Percentiles rank a stretch among this genome's conserved stretches.
These are phyloP conservation scores for Spodoptera exigua DNA, from an alignment of 2,888 invertebrate genomes.

Conservation along the genomic window DNA sequence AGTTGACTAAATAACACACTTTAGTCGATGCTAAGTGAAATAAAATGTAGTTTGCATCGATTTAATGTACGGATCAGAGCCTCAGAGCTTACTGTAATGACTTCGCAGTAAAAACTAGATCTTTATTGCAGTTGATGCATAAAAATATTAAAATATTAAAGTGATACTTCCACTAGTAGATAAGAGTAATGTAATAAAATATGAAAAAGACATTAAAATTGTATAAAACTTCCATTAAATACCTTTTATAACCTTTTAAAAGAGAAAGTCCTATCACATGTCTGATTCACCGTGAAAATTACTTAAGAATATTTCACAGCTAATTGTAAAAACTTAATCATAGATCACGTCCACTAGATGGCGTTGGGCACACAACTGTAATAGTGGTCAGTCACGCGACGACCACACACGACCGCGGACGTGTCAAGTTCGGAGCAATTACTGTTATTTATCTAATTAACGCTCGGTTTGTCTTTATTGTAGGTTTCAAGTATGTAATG, in stretches of 20 bases:
- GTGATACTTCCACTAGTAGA: neutral
- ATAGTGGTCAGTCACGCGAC: constrained; percentile 80
- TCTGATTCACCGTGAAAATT: constrained; percentile 36
- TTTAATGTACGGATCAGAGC: constrained; percentile 38
- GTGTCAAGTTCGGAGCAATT: constrained; percentile 68
- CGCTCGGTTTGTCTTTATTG: constrained; percentile 54
- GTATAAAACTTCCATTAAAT: constrained; percentile 26
- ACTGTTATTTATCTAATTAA: constrained; percentile 77
- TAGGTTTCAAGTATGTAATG: constrained; percentile 31
- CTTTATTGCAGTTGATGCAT: neutral
- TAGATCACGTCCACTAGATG: constrained; percentile 67
- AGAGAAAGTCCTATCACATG: constrained; percentile 42
- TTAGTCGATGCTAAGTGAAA: constrained; percentile 71
- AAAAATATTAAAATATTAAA: neutral
- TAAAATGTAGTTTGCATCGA: constrained; percentile 58
- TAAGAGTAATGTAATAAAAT: neutral
- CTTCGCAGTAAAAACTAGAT: constrained; percentile 4
- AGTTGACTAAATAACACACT: constrained; percentile 68
- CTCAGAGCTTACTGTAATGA: constrained; percentile 27
- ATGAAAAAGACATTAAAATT: neutral
- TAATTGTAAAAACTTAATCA: constrained; percentile 58
- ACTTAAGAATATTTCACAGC: constrained; percentile 59
- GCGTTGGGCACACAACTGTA: constrained; percentile 69
- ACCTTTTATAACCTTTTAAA: constrained; percentile 10
- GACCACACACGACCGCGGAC: constrained; percentile 79